A percentile compares a stretch with the other conserved stretches of the same genome.
Conservation (phyloP, 2,888 invertebrate genomes). For the Heliconius ismenius region DNA sequence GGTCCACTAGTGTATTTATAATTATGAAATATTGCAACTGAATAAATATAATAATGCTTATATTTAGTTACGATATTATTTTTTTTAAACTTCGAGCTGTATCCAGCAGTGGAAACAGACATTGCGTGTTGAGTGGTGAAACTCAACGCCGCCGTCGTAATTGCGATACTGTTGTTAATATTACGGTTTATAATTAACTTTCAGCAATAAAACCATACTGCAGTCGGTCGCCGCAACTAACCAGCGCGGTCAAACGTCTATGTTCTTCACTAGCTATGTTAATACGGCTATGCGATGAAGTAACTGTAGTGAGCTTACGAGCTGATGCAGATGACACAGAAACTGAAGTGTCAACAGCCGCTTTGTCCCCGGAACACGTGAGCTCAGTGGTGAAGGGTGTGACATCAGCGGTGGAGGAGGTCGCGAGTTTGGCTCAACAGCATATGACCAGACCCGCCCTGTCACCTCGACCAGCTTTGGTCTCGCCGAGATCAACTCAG, state of each 20-base stretch:
- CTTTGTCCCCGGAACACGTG: slow-evolving; percentile 71
- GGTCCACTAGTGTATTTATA: not conserved
- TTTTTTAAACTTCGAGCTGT: too few species aligned
- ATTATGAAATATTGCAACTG: too few species aligned
- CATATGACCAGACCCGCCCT: slow-evolving; percentile 86
- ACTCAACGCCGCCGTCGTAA: not conserved
- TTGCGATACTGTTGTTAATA: slow-evolving; percentile 2
- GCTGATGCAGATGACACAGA: slow-evolving; percentile 75
- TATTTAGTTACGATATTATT: too few species aligned
- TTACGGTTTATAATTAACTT: slow-evolving; percentile 36
- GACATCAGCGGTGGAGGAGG: slow-evolving; percentile 71
- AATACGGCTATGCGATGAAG: slow-evolving; percentile 94
- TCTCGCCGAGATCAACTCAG: slow-evolving; percentile 77
- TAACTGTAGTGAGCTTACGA: slow-evolving; percentile 88
- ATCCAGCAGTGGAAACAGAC: too few species aligned
- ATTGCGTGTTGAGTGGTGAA: too few species aligned
- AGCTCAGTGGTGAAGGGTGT: slow-evolving; percentile 70
- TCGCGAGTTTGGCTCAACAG: slow-evolving; percentile 89
- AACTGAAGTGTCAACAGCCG: slow-evolving; percentile 63
- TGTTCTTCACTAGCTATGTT: slow-evolving; percentile 93
- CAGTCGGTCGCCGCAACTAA: slow-evolving; percentile 84
- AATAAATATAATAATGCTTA: too few species aligned
- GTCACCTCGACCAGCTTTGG: slow-evolving; percentile 72
- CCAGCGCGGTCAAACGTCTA: slow-evolving; percentile 91
- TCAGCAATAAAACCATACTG: slow-evolving; percentile 80